These are phyloP conservation scores for Cylloceria caligata DNA, from an alignment of 2,888 invertebrate species.

Conservation along the genomic window DNA sequence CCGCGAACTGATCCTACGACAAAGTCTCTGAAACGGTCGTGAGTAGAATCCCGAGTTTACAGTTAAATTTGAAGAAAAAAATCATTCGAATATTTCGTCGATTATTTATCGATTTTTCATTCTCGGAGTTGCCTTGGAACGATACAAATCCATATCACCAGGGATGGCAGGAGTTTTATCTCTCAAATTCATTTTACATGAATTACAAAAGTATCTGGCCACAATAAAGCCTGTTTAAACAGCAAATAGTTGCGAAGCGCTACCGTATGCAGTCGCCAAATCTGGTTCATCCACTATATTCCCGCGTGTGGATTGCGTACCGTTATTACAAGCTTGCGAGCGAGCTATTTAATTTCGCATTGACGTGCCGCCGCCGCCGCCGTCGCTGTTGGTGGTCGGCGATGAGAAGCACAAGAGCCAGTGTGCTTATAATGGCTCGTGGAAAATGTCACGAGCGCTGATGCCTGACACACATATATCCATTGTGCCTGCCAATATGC, in stretches of 20 bases:
- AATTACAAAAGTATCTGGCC: no score
- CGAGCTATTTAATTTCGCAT: slow-evolving; percentile 28
- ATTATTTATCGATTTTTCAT: neutral
- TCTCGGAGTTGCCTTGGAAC: no score
- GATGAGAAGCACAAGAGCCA: slow-evolving; percentile 2
- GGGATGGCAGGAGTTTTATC: neutral
- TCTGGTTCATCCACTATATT: neutral
- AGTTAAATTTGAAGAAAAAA: neutral
- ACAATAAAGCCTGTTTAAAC: no score
- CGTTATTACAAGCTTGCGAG: neutral
- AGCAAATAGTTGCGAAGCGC: no score
- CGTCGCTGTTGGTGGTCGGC: slow-evolving; percentile 36
- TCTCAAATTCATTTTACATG: no score
- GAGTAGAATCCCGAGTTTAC: neutral
- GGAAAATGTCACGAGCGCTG: slow-evolving; percentile 69
- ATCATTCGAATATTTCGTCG: neutral
- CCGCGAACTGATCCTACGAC: slow-evolving; percentile 14
- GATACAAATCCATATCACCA: neutral
- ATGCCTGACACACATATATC: slow-evolving; percentile 62
- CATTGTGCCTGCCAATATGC: slow-evolving; percentile 65
- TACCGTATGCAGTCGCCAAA: neutral
- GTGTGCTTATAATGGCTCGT: slow-evolving; percentile 51
- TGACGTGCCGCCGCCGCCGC: neutral
- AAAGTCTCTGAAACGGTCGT: slow-evolving; percentile 1
- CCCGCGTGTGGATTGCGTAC: neutral